Percentiles rank a stretch among this genome's conserved stretches.
These are phyloP conservation scores for Eufriesea mexicana DNA, from an alignment of 1,140 invertebrate species.

Conservation along the genomic window DNA sequence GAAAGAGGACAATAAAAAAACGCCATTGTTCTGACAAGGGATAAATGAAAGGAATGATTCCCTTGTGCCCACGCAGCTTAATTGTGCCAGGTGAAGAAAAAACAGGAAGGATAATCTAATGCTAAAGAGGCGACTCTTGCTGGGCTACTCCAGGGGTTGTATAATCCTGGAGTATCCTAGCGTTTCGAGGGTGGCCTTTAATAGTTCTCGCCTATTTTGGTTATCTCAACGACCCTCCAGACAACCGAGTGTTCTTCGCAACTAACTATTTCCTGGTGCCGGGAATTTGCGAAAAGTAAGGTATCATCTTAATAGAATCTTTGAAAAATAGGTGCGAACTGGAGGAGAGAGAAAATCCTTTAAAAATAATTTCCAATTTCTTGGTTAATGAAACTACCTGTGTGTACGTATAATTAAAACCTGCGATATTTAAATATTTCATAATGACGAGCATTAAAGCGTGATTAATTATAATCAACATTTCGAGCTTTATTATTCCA, in stretches of 20 bases:
- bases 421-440: background rate
- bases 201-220: conserved; percentile 11
- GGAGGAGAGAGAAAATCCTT: no score
- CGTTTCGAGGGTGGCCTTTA: conserved; percentile 12
- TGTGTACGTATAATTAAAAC: background rate
- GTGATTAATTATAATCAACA: background rate
- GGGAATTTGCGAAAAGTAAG: background rate
- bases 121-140: conserved; percentile 3
- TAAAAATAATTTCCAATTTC: no score
- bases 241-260: background rate
- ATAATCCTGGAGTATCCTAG: background rate
- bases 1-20: background rate
- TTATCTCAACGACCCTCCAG: background rate
- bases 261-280: background rate
- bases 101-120: background rate
- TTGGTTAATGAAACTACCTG: no score
- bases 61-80: background rate
- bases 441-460: background rate
- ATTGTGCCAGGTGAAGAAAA: background rate
- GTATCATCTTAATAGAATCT: background rate
- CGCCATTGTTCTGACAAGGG: background rate
- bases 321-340: background rate
- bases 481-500: background rate
- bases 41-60: background rate
- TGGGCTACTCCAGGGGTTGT: background rate